Base-by-base conservation (phyloP, 2,113 vertebrate genomes). In the Mesembrinibis cayennensis region DNA sequence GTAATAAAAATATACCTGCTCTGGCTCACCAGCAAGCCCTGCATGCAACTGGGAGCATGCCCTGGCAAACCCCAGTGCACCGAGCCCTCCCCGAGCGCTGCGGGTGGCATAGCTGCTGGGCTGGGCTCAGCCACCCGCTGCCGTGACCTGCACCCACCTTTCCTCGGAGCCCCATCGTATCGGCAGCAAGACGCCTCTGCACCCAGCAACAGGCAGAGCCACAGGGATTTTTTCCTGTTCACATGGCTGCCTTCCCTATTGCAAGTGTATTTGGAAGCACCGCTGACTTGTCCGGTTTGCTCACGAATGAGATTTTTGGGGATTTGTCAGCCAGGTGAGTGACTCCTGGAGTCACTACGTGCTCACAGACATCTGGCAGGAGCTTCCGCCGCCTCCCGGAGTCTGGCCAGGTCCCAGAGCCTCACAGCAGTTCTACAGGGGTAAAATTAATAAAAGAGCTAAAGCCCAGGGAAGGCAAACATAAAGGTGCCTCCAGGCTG, bases 41-140 rank as follows among this genome's bases (percentile, higher is more conserved):
- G 3, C 50, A 27, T 1, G 1, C 29, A 56, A 10, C 26, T 34
- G 21, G 12, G 30, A 62, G 26, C 34, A 21, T 42, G 34, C 17
- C 27, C 32, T 10, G 34, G 23, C 67, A 58, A 38, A 53, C 13
- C 23, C 19, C 45, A 2, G 4, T 45, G 81, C 61, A 30, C 13
- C 0, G 8, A 77, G 79, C 45, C 0, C 0, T 26, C 30, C 32
- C 69, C 9, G 11, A 6, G 67, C 5, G 2, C 34, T 1, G 4
- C 4, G 4, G 67, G 45, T 34, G 42, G 21, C 26, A 15, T 2
- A 25, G 30, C 38, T 88, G 52, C 82, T 21, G 66, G 25, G 25
- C 21, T 21, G 47, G 61, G 56, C 67, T 76, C 21, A 6, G 34
- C 20, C 62, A 30, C 38, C 25, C 7, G 0, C 47, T 26, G 30